Percentiles rank a stretch among this genome's conserved stretches.
phyloP scores from a whole-genome alignment of 2,888 invertebrate genomes.

The Villa cingulata region DNA sequence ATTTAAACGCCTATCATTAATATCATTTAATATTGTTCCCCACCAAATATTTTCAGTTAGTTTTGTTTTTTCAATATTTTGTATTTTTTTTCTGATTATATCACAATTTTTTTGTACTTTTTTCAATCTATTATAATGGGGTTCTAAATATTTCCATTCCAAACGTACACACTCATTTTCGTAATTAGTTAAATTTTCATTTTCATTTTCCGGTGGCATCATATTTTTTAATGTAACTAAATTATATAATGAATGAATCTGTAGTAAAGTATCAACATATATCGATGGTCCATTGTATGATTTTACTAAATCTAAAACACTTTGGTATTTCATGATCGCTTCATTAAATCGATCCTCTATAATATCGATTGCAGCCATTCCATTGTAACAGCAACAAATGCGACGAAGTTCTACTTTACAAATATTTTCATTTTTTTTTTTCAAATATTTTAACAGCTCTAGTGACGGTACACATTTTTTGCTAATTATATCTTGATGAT shows the following conservation, averaged over 20 bases:
- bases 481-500: slow-evolving; percentile 33
- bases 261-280: slow-evolving; percentile 48
- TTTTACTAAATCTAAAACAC: slow-evolving; percentile 40
- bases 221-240: slow-evolving; percentile 36
- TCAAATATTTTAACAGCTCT: slow-evolving; percentile 51
- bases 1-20: slow-evolving; percentile 8
- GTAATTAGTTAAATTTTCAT: background rate
- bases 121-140: slow-evolving; percentile 20
- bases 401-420: slow-evolving; percentile 50
- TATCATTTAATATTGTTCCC: background rate
- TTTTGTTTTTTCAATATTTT: background rate
- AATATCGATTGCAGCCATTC: slow-evolving; percentile 49
- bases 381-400: slow-evolving; percentile 52
- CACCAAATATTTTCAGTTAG: slow-evolving; percentile 10
- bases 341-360: slow-evolving; percentile 39
- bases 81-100: background rate
- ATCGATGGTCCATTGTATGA: slow-evolving; percentile 25
- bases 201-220: background rate
- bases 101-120: slow-evolving; percentile 11
- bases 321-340: slow-evolving; percentile 48
- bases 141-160: slow-evolving; percentile 43
- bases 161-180: slow-evolving; percentile 37
- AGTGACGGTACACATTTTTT: slow-evolving; percentile 46
- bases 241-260: slow-evolving; percentile 56
- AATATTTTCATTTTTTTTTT: slow-evolving; percentile 43